These are phyloP conservation scores for Sylvia borin DNA, from an alignment of 2,797 vertebrate genomes.

Conservation along the genomic window DNA sequence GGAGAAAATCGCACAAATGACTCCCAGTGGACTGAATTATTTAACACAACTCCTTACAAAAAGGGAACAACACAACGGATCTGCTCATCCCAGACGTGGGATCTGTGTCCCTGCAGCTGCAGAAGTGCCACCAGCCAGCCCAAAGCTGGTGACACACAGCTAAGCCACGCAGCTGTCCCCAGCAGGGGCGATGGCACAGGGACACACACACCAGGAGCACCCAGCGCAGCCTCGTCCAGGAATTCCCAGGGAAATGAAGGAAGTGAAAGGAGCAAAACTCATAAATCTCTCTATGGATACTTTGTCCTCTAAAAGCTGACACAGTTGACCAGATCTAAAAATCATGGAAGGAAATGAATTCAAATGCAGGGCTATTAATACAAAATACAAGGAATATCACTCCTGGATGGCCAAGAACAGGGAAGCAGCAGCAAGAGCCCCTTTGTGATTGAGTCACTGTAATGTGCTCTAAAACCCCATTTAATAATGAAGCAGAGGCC, in stretches of 20 bases:
- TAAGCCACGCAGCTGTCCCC: background rate
- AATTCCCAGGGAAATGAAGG: background rate
- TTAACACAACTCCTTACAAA: background rate
- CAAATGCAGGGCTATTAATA: background rate
- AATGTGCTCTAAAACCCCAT: background rate
- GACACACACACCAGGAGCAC: background rate
- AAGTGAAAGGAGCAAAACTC: background rate
- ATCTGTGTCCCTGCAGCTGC: background rate
- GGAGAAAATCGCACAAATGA: background rate
- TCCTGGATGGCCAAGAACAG: background rate
- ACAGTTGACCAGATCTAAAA: background rate
- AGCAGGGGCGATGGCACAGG: background rate
- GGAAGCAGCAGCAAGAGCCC: background rate
- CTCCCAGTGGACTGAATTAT: background rate
- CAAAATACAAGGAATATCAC: background rate
- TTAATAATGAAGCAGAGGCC: background rate
- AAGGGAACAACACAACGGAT: background rate
- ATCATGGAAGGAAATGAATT: background rate
- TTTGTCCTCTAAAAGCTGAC: background rate
- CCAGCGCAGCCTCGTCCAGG: background rate
- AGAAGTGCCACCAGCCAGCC: background rate
- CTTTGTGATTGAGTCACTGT: background rate
- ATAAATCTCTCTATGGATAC: background rate
- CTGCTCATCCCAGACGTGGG: fast-evolving
- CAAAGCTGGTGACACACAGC: background rate